Evolutionary conservation across 2,888 invertebrate species (phyloP), one percentile per base, ranked within the genome.

Genomic region (Pachliopta kotzebuea): DNA sequence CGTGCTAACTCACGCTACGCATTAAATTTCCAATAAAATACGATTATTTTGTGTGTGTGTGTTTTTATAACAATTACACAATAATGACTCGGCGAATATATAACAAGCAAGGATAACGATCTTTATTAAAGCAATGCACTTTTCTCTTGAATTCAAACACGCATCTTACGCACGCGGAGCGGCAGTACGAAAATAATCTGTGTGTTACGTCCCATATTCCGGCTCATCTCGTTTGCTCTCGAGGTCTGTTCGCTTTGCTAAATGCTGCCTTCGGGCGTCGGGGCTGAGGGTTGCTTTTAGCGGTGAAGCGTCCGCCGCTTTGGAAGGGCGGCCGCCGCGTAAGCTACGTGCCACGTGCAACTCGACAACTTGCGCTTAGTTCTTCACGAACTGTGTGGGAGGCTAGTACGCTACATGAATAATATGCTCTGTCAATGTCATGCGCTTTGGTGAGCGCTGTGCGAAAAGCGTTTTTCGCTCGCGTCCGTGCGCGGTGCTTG

Each of bases 311-410:
- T n/a, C 76, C 76, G 77, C 67, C 84, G 81, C 84, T 86, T 84
- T 85, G 86, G 89, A 85, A 88, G 90, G 89, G 90, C 89, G 88
- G 85, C 79, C 87, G 89, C 83, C 85, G 86, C 84, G 86, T 89
- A 89, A 88, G 90, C 88, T 86, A 83, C 83, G 80, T 75, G 81
- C 90, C 90, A 91, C 90, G 90, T 91, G 90, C 89, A 84, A 81
- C 81, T 83, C 86, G 82, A 85, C 84, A 86, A 89, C 87, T 90
- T 89, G 88, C 90, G 90, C 83, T 80, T 80, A 80, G 90, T 91
- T 91, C 90, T 90, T 90, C 89, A 85, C 89, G 84, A 90, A 88
- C 90, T 84, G 88, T 90, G 90, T 90, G 85, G 88, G 90, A 89
- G 90, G 90, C 83, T 88, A 89, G 90, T 89, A 86, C 84, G 87